phyloP scores from a whole-genome alignment of 2,113 vertebrate genomes.

The Noturus placidus region DNA sequence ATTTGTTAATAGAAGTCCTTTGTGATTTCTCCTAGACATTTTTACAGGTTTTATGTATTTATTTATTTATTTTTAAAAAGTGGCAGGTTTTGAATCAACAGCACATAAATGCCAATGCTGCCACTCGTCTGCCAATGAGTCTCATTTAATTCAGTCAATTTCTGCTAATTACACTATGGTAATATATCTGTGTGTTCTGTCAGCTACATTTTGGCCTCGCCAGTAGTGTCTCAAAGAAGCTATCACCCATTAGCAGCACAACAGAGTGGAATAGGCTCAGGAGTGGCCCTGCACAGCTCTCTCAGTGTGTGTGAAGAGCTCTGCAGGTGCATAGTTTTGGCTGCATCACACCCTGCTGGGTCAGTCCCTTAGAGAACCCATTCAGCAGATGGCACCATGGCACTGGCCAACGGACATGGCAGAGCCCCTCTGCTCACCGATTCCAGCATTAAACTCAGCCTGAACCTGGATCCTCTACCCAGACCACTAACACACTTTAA shows the following conservation, averaged over 20 bases:
- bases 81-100: neutral
- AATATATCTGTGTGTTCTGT: neutral
- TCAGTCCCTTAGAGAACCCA: constrained; percentile 31
- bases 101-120: neutral
- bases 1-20: neutral
- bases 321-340: constrained; percentile 32
- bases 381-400: constrained; percentile 51
- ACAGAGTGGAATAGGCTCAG: constrained; percentile 22
- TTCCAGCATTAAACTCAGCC: constrained; percentile 23
- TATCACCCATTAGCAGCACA: constrained; percentile 24
- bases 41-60: neutral
- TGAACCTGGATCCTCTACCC: neutral
- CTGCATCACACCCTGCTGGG: constrained; percentile 37
- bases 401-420: constrained; percentile 39
- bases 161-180: neutral
- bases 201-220: neutral
- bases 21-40: neutral
- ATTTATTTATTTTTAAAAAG: neutral
- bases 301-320: constrained; percentile 36
- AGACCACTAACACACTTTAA: constrained; percentile 41
- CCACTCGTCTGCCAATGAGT: neutral
- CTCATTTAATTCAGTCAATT: neutral
- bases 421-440: constrained; percentile 17
- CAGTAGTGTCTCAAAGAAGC: neutral
- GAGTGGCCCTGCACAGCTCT: constrained; percentile 12